These are phyloP conservation scores for Gavialis gangeticus DNA, from an alignment of 2,113 vertebrate species.

Conservation along the genomic window DNA sequence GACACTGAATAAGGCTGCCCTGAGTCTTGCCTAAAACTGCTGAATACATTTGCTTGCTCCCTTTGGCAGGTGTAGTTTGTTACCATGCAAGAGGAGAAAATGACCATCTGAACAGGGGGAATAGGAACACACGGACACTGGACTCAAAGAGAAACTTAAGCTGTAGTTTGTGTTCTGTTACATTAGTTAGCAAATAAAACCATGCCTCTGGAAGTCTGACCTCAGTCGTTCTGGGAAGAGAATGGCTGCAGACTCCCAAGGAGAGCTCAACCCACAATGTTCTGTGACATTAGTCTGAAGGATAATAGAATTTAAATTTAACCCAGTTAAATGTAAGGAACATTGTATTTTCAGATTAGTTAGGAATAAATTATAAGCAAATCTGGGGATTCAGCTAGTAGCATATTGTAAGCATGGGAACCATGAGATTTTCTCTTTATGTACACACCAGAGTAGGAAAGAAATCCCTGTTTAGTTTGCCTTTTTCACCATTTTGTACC, in stretches of 20 bases:
- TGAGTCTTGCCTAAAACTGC: background rate
- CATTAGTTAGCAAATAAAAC: background rate
- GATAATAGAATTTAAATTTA: background rate
- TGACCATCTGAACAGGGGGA: background rate
- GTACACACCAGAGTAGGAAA: background rate
- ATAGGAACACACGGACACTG: background rate
- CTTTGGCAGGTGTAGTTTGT: background rate
- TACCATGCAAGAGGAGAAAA: background rate
- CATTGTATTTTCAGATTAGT: background rate
- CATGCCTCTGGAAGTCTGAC: background rate
- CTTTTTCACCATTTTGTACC: conserved; percentile 24
- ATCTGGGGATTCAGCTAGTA: background rate
- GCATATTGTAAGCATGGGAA: conserved; percentile 6
- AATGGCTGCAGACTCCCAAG: background rate
- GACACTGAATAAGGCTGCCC: background rate
- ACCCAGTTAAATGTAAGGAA: background rate
- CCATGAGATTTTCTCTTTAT: conserved; percentile 33
- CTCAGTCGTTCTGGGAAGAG: background rate
- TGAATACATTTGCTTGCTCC: background rate
- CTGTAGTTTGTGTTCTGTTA: background rate
- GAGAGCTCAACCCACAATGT: background rate
- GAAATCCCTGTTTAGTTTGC: conserved; percentile 5
- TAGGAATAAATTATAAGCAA: background rate
- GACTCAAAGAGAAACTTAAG: background rate
- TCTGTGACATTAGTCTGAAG: background rate